Evolutionary conservation across 2,888 invertebrate genomes (phyloP).

Genomic region (Phyto melanocephala): DNA sequence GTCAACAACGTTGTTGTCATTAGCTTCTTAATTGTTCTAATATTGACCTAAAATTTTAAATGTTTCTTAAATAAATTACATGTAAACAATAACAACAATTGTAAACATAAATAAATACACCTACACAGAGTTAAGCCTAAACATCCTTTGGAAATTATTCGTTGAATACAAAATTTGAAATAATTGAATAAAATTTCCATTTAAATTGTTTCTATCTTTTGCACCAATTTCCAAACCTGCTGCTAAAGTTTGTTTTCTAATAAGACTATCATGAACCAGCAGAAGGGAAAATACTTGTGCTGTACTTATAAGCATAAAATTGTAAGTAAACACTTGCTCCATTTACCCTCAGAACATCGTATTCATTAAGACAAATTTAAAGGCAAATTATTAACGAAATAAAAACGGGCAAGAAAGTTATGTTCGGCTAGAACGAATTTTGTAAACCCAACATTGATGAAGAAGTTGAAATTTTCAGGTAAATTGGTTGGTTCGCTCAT

Average conservation of each 20-base stretch:
- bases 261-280: background rate
- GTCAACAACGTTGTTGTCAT: background rate
- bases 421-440: too few species aligned
- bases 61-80: background rate
- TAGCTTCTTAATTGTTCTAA: background rate
- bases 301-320: background rate
- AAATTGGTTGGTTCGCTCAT: too few species aligned
- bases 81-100: constrained; percentile 1
- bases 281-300: background rate
- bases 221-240: background rate
- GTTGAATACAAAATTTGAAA: constrained; percentile 1
- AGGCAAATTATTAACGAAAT: background rate
- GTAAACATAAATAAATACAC: background rate
- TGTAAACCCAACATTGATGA: too few species aligned
- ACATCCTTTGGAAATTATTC: background rate
- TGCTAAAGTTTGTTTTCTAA: background rate
- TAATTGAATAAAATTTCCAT: constrained; percentile 54
- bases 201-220: constrained; percentile 46
- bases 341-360: constrained; percentile 8
- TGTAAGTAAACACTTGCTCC: background rate
- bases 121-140: background rate
- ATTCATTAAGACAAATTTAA: constrained; percentile 32
- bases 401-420: background rate
- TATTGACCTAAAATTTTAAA: constrained; percentile 17
- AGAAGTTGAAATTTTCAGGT: too few species aligned